These are phyloP conservation scores for Pseudomugil gertrudae DNA, from an alignment of 2,797 vertebrate genomes.

Conservation along the genomic window DNA sequence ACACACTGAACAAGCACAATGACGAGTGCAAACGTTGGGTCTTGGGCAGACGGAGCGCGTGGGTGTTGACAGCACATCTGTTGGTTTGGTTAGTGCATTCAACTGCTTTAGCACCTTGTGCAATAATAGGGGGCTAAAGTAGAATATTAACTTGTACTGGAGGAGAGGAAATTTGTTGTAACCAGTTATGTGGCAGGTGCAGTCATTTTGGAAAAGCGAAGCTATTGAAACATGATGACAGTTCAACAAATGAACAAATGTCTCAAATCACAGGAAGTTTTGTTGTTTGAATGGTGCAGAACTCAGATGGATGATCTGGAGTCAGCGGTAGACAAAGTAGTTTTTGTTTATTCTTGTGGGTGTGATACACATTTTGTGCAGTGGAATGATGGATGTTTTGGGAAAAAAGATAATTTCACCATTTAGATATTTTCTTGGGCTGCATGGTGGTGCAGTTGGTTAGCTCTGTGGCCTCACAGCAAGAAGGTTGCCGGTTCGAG, in stretches of 20 bases:
- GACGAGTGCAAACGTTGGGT: conserved; percentile 5
- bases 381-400: background rate
- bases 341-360: background rate
- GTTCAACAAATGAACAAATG: background rate
- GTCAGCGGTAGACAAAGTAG: background rate
- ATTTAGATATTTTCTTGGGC: background rate
- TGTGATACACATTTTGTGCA: background rate
- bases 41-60: background rate
- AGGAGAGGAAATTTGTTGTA: background rate
- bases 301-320: too few relatives aligned
- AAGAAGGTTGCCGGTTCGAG: too few relatives aligned
- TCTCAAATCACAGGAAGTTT: background rate
- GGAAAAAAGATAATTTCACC: background rate
- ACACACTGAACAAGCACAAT: background rate
- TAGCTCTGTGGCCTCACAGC: too few relatives aligned
- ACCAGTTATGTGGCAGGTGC: background rate
- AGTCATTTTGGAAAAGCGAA: background rate
- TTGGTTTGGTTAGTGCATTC: conserved; percentile 12
- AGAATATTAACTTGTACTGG: background rate
- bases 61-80: conserved; percentile 13
- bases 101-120: conserved; percentile 3
- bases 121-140: background rate
- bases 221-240: background rate
- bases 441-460: too few relatives aligned
- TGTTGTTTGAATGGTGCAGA: background rate